These are phyloP conservation scores for Sciurus niger DNA, from an alignment of 2,113 vertebrate genomes.

Conservation along the genomic window DNA sequence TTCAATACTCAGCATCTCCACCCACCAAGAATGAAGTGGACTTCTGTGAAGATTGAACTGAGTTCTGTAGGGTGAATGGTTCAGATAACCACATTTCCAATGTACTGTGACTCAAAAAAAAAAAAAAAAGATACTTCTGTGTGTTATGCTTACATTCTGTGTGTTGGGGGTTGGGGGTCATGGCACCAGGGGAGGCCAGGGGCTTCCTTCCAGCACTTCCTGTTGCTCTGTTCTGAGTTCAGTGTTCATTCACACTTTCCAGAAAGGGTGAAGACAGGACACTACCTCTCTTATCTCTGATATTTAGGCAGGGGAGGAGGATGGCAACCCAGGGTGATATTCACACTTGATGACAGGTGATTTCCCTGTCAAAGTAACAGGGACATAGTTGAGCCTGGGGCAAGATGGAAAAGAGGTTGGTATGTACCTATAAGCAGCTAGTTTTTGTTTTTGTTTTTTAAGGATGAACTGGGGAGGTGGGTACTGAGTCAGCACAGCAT, in stretches of 20 bases:
- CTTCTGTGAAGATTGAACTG: background rate
- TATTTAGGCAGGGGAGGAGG: conserved; percentile 7
- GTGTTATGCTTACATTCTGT: background rate
- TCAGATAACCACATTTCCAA: conserved; percentile 31
- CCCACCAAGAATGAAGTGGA: background rate
- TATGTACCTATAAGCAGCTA: background rate
- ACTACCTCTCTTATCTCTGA: conserved; percentile 29
- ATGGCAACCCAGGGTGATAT: background rate
- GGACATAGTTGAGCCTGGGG: background rate
- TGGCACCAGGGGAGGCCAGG: background rate
- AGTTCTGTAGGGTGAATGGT: background rate
- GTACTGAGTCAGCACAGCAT: background rate
- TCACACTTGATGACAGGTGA: conserved; percentile 44
- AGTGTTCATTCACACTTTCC: conserved; percentile 13
- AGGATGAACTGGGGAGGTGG: background rate
- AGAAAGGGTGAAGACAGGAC: conserved; percentile 44
- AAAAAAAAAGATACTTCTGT: background rate
- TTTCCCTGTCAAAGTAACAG: conserved; percentile 51
- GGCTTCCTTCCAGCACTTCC: conserved; percentile 38
- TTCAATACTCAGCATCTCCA: background rate
- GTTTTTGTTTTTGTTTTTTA: background rate
- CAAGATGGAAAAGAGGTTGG: conserved; percentile 23
- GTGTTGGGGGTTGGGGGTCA: background rate
- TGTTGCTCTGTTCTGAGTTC: background rate
- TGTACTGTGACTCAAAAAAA: background rate